Conservation (phyloP, 2,113 vertebrate species). For the Cryptomyrus ogoouensis region DNA sequence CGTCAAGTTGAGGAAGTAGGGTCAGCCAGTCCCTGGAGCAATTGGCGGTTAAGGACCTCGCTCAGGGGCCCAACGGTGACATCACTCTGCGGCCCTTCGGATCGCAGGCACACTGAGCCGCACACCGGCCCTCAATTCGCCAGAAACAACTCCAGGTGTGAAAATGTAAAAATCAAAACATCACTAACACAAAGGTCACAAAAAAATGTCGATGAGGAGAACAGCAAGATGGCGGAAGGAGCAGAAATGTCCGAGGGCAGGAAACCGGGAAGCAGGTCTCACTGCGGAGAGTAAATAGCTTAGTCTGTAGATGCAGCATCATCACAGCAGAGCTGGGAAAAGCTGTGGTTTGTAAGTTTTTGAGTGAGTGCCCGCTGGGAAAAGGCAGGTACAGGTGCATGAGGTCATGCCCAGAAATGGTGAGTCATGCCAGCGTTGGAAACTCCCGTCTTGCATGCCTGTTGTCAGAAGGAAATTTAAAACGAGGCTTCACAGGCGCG, state of each 20-base stretch:
- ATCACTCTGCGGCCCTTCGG: neutral
- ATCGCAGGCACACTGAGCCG: neutral
- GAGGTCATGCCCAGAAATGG: neutral
- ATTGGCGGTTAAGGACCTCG: neutral
- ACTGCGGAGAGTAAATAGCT: neutral
- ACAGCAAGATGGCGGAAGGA: neutral
- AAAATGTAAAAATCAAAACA: neutral
- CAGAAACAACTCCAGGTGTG: neutral
- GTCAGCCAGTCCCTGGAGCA: neutral
- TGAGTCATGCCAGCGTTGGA: neutral
- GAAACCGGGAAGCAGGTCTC: neutral
- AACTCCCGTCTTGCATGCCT: neutral
- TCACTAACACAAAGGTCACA: neutral
- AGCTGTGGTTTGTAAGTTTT: neutral
- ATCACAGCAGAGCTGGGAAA: neutral
- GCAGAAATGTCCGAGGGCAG: neutral
- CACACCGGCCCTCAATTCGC: neutral
- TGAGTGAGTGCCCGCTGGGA: neutral
- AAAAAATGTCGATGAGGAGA: neutral
- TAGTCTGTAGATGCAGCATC: neutral
- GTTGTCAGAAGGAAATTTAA: neutral
- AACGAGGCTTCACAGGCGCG: neutral
- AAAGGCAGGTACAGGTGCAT: neutral
- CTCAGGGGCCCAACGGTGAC: neutral
- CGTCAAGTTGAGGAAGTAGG: neutral